These are phyloP conservation scores for Chaetophractus vellerosus DNA, from an alignment of 2,797 vertebrate genomes.

Conservation along the genomic window DNA sequence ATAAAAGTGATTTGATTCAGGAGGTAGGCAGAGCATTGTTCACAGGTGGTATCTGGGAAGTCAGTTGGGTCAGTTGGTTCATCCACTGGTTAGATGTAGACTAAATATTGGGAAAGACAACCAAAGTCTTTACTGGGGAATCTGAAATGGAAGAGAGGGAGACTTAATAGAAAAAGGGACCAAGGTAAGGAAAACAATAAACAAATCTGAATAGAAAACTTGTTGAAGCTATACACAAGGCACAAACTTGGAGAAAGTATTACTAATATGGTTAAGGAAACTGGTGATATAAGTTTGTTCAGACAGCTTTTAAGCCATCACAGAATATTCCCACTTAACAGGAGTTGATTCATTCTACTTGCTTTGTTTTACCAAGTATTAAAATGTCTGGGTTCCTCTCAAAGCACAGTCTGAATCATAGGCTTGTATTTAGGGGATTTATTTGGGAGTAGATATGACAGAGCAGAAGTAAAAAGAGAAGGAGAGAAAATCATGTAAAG, in stretches of 20 bases:
- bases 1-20: background rate
- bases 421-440: background rate
- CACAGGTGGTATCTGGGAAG: background rate
- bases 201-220: background rate
- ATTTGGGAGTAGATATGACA: background rate
- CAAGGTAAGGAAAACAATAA: background rate
- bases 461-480: background rate
- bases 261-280: background rate
- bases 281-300: background rate
- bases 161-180: background rate
- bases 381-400: background rate
- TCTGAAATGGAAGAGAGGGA: background rate
- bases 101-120: background rate
- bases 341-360: background rate
- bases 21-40: accelerated
- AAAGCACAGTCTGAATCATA: background rate
- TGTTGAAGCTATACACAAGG: background rate
- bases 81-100: background rate
- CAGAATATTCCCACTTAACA: background rate
- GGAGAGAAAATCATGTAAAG: background rate
- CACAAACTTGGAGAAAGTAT: background rate
- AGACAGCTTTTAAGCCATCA: background rate
- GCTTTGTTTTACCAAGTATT: background rate
- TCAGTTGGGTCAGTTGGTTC: background rate
- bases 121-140: background rate